These are phyloP conservation scores for Oryzias melastigma DNA, from an alignment of 2,113 vertebrate genomes.

Conservation along the genomic window DNA sequence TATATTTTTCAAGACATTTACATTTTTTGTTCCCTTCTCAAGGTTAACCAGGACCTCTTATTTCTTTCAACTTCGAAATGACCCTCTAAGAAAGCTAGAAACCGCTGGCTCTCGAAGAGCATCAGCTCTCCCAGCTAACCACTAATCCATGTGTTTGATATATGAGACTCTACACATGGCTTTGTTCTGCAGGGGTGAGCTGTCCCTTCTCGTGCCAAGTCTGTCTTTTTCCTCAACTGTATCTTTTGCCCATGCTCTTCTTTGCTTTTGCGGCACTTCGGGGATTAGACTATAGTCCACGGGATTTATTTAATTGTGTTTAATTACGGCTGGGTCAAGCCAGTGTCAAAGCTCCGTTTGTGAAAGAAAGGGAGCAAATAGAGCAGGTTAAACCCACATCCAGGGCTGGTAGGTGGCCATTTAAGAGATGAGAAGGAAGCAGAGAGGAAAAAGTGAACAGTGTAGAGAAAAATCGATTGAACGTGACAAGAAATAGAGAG, in stretches of 20 bases:
- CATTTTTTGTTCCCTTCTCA: slow-evolving; percentile 70
- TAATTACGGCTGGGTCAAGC: slow-evolving; percentile 74
- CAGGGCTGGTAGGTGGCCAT: slow-evolving; percentile 36
- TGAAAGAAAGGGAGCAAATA: slow-evolving; percentile 50
- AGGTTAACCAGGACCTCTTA: slow-evolving; percentile 59
- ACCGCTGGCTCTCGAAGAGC: slow-evolving; percentile 69
- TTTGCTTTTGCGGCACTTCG: slow-evolving; percentile 59
- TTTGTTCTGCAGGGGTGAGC: slow-evolving; percentile 70
- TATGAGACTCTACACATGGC: slow-evolving; percentile 75
- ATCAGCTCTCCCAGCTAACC: slow-evolving; percentile 71
- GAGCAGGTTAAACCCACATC: slow-evolving; percentile 42
- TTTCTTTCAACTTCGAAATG: slow-evolving; percentile 66
- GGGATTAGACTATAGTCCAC: slow-evolving; percentile 70
- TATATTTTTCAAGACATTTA: neutral
- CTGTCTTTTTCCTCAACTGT: slow-evolving; percentile 56
- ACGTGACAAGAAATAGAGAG: slow-evolving; percentile 49
- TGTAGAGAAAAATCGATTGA: slow-evolving; percentile 34
- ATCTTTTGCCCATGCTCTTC: slow-evolving; percentile 35
- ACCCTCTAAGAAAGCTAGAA: slow-evolving; percentile 68
- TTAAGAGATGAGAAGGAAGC: slow-evolving; percentile 22
- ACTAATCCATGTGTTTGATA: slow-evolving; percentile 82
- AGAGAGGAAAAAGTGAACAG: slow-evolving; percentile 13
- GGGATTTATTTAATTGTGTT: slow-evolving; percentile 79
- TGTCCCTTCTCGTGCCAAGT: slow-evolving; percentile 69
- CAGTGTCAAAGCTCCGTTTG: slow-evolving; percentile 48